Base-by-base conservation (phyloP, 2,888 invertebrate genomes). In the Onchidella celtica region DNA sequence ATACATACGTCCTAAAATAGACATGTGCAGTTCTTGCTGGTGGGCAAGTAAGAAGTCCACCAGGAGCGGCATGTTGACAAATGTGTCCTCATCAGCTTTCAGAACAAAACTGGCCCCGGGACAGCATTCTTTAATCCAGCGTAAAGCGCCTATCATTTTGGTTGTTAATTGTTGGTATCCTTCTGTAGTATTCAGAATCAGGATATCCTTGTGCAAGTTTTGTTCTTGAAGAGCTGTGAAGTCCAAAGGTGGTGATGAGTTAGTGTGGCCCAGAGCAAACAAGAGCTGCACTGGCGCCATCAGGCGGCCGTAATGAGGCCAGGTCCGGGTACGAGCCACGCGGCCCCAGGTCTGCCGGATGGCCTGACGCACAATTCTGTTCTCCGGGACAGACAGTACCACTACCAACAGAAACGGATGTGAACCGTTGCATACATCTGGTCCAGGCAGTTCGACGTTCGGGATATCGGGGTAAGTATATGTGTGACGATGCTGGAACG, bases 341-440 rank as follows among this genome's bases (percentile, higher is more conserved):
- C 75, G 63, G 21, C 75, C 75, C 75, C 75, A 75, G 0, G 75
- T 75, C 17, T 65, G 63, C 14, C 75, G 59, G n/a, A 75, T 75
- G 40, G 21, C 34, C 65, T 55, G 47, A 21, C 75, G 38, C 11
- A 40, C 2, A 3, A 63, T 34, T 38, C 75, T 47, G 32, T 63
- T 63, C 21, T 40, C 65, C 4, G 75, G 75, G n/a, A 34, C 29
- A 27, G 75, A 75, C 17, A 61, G 65, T 9, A 75, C 38, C 3
- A 75, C 17, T 6, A 66, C 34, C 1, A 76, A 47, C 11, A 76
- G 63, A 66, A 76, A 65, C 1, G 76, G 76, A 1, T 65, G 29
- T 3, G 55, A 47, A 2, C 55, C 76, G 29, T 76, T 63, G 47
- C 76, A 76, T 6, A 75, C 65, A 24, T 61, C 47, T 6, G 47